phyloP scores from a whole-genome alignment of 2,888 invertebrate genomes.

The Gastrophysa polygoni region DNA sequence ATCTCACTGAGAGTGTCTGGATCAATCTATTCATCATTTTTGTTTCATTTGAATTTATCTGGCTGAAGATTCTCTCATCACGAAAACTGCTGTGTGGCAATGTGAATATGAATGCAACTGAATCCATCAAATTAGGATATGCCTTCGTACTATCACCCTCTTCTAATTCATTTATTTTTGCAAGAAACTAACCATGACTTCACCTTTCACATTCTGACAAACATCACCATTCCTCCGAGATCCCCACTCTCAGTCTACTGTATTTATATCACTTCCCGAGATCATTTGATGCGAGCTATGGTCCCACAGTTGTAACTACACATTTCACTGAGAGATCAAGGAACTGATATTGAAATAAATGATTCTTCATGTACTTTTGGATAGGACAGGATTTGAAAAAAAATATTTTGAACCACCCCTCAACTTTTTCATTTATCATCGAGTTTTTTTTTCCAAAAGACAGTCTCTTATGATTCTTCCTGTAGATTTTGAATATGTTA shows the following conservation, averaged over 20 bases:
- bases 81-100: constrained; percentile 19
- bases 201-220: background rate
- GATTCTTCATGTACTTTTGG: background rate
- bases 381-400: too few species aligned
- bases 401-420: too few species aligned
- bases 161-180: background rate
- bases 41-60: constrained; percentile 18
- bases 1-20: background rate
- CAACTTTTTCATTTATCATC: too few species aligned
- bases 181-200: background rate
- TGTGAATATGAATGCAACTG: constrained; percentile 11
- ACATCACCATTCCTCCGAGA: background rate
- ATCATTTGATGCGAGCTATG: too few species aligned
- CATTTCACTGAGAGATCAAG: too few species aligned
- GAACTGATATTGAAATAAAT: too few species aligned
- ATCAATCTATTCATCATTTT: constrained; percentile 3
- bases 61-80: constrained; percentile 16
- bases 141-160: background rate
- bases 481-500: too few species aligned
- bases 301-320: too few species aligned
- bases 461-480: too few species aligned
- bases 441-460: too few species aligned
- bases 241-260: background rate
- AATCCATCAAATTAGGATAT: constrained; percentile 14
- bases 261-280: background rate